Percentiles rank a stretch among this genome's conserved stretches.
phyloP scores from a whole-genome alignment of 2,888 invertebrate species.

The Pardosa pseudoannulata region DNA sequence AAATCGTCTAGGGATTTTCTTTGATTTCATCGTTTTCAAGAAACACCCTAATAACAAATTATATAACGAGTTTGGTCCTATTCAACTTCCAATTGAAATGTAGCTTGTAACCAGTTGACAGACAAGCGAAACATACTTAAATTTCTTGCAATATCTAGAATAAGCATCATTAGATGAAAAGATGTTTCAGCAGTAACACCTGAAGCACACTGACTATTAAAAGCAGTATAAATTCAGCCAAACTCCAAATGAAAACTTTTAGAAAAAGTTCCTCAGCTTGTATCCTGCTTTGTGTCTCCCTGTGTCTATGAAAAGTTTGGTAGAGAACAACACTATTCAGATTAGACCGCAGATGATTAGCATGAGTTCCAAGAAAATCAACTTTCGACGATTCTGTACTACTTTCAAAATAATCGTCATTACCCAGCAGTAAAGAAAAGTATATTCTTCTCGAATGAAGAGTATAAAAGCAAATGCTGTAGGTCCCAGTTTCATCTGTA shows the following conservation, averaged over 20 bases:
- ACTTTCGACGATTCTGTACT: slow-evolving; percentile 87
- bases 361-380: slow-evolving; percentile 87
- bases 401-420: slow-evolving; percentile 87
- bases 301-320: slow-evolving; percentile 96
- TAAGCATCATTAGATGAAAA: slow-evolving; percentile 84
- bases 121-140: no score
- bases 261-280: slow-evolving; percentile 97
- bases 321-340: slow-evolving; percentile 92
- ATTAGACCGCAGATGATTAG: slow-evolving; percentile 92
- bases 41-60: no score
- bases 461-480: slow-evolving; percentile 96
- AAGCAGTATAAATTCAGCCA: slow-evolving; percentile 90
- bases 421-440: slow-evolving; percentile 94
- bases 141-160: no score
- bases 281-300: slow-evolving; percentile 95
- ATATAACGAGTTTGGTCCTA: no score
- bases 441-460: slow-evolving; percentile 99
- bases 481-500: slow-evolving; percentile 85
- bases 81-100: no score
- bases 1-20: no score
- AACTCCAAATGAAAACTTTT: slow-evolving; percentile 94
- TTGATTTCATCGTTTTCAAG: no score
- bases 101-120: no score
- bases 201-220: slow-evolving; percentile 91
- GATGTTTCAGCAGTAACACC: slow-evolving; percentile 92